Conservation (phyloP, 2,797 vertebrate genomes). For the Lerista edwardsae region DNA sequence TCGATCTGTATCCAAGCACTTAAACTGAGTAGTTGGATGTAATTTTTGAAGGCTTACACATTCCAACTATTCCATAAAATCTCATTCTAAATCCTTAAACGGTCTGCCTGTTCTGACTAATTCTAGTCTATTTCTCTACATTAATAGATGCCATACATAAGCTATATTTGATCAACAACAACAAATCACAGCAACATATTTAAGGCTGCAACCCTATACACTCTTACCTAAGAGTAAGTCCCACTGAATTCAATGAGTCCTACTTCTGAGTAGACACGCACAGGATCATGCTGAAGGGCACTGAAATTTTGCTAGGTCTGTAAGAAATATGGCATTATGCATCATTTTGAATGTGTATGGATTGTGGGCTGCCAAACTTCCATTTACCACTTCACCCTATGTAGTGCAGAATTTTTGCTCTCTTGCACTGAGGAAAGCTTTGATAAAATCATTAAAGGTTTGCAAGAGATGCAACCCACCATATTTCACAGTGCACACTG, state of each 20-base stretch:
- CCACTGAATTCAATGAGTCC: too few species aligned
- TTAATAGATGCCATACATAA: fast-evolving
- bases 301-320: fast-evolving
- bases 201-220: too few species aligned
- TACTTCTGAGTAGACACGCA: too few species aligned
- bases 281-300: too few species aligned
- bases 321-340: not conserved
- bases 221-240: too few species aligned
- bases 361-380: not conserved
- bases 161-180: fast-evolving
- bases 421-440: not conserved
- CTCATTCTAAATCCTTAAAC: not conserved
- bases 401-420: not conserved
- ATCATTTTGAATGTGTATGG: not conserved
- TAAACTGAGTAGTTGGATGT: not conserved
- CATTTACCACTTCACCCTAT: not conserved
- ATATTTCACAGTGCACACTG: not conserved
- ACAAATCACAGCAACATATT: not conserved
- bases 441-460: not conserved
- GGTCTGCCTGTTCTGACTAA: fast-evolving
- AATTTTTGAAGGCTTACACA: not conserved
- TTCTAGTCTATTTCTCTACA: fast-evolving
- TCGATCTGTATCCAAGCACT: not conserved
- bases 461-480: not conserved
- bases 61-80: not conserved